Evolutionary conservation across 2,113 vertebrate genomes (phyloP), one percentile per base, ranked within the genome.

Genomic region (Cettia cetti): DNA sequence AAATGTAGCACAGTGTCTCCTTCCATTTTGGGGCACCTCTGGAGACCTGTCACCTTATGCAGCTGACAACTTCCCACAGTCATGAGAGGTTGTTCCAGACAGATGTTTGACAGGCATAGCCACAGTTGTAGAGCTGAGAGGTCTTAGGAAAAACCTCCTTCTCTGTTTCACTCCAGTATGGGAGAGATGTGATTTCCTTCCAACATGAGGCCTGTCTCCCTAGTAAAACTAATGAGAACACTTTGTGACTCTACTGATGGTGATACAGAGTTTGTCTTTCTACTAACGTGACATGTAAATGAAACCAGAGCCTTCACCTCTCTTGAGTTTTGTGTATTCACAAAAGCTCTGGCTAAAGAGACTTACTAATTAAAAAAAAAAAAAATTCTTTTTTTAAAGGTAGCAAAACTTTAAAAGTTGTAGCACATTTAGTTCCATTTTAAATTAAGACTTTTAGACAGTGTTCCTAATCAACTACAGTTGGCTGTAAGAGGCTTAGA

Each of bases 371-470:
- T 86, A 82, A 54, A 65, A 79, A 74, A 18, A 18, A 71, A 70
- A 31, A 7, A 54, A 5, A 7, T 18, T 30, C 40, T 26, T 1
- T 14, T 53, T 66, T 70, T 53, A 35, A 52, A 40, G 19, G 26
- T 35, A 65, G 5, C 7, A 90, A 90, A 76, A 2, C 15, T 61
- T 76, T 82, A 75, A n/a, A 82, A 85, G 31, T 87, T 85, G 40
- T 40, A 82, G 21, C 37, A 75, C 44, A 77, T 87, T 82, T 76
- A 89, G 31, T 64, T 88, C 31, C 18, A 84, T 82, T 93, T 93
- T 71, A 92, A 89, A 86, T 92, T 68, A 83, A 22, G 31, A 79
- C 27, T 83, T 89, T 87, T 39, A 86, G 57, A 65, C 27, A 78
- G 17, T 42, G 53, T 71, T 81, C 35, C 52, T 78, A 80, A 94